Evolutionary conservation across 23 tunicate genomes (phyloP).

Genomic region (Trididemnum clinides): DNA sequence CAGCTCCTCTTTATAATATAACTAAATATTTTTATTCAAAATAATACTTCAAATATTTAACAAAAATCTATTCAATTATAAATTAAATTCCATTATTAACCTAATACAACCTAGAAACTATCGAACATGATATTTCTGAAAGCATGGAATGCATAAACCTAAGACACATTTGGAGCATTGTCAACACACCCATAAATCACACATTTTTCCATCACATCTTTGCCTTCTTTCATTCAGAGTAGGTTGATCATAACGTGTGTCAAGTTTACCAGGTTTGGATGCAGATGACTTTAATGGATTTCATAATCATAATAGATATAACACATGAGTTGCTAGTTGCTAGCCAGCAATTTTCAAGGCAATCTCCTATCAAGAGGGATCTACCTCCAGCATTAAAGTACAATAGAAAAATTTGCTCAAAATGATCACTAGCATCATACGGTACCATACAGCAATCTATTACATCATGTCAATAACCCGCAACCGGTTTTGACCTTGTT

Average conservation of each 20-base stretch:
- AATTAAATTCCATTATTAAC: not conserved
- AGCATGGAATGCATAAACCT: not conserved
- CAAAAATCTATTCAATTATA: not conserved
- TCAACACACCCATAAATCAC: not conserved
- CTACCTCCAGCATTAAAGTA: too few species aligned
- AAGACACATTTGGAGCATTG: not conserved
- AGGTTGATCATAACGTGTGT: not conserved
- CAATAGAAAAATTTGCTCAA: too few species aligned
- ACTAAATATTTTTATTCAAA: too few species aligned
- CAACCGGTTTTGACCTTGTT: too few species aligned
- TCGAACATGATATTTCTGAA: not conserved
- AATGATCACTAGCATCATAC: too few species aligned
- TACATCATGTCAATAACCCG: too few species aligned
- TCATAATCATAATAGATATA: too few species aligned
- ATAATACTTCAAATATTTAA: too few species aligned
- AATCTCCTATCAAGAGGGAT: too few species aligned
- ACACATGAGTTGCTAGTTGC: too few species aligned
- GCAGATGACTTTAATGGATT: not conserved
- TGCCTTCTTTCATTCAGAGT: not conserved
- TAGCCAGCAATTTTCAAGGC: too few species aligned
- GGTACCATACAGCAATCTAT: too few species aligned
- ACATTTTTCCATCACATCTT: not conserved
- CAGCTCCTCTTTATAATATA: not conserved
- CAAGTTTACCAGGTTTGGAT: not conserved
- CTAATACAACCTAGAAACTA: not conserved